Conservation (phyloP, 1,140 invertebrate genomes). For the Temnothorax nylanderi region DNA sequence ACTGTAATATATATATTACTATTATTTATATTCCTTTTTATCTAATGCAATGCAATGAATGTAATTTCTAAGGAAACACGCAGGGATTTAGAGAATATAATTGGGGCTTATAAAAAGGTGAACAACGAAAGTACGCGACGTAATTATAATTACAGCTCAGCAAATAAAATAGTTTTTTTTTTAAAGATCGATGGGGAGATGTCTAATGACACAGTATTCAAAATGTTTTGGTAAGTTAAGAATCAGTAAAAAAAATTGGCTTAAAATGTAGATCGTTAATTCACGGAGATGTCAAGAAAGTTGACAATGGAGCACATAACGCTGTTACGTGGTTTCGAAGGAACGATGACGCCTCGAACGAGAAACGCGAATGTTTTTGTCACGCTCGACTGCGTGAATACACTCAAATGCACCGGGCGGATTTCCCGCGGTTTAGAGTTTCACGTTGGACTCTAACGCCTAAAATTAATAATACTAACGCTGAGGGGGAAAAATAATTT, state of each 20-base stretch:
- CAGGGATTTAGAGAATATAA: not conserved
- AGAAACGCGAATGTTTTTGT: constrained; percentile 31
- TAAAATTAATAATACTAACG: constrained; percentile 56
- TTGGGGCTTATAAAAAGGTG: not conserved
- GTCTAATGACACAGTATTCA: too few relatives aligned
- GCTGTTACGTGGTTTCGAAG: not conserved
- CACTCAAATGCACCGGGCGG: constrained; percentile 20
- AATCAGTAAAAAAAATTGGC: not conserved
- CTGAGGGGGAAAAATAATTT: constrained; percentile 49
- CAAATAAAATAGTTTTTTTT: constrained; percentile 32
- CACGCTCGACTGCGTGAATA: not conserved
- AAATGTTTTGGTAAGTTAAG: not conserved
- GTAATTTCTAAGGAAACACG: constrained; percentile 30
- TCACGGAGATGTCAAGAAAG: not conserved
- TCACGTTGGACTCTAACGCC: constrained; percentile 20
- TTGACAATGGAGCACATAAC: not conserved
- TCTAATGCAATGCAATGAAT: constrained; percentile 27
- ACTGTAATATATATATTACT: not conserved
- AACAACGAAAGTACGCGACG: not conserved
- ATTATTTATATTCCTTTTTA: not conserved
- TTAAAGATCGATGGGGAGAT: not conserved
- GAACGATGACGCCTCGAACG: not conserved
- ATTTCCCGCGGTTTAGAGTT: constrained; percentile 32
- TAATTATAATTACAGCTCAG: constrained; percentile 40
- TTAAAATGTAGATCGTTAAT: not conserved